A percentile compares a stretch with the other conserved stretches of the same genome.
Evolutionary conservation across 2,888 invertebrate species (phyloP).

Genomic region (Eristalis arbustorum): DNA sequence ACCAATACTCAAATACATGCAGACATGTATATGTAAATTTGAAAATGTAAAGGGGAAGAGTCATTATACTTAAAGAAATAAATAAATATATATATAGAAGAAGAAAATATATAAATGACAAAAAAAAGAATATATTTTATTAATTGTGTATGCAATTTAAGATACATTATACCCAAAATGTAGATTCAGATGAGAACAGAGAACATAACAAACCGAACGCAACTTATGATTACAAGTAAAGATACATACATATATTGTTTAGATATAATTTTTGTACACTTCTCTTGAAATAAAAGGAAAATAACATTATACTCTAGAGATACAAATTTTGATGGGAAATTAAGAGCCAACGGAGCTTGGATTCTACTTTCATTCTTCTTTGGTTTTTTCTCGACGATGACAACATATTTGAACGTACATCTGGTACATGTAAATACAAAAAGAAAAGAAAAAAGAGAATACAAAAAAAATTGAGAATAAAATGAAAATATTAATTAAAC

Average conservation of each 20-base stretch:
- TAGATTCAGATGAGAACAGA: background rate
- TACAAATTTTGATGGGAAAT: background rate
- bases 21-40: slow-evolving; percentile 4
- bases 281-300: slow-evolving; percentile 30
- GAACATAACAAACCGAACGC: slow-evolving; percentile 28
- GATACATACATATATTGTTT: slow-evolving; percentile 32
- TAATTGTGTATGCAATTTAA: slow-evolving; percentile 56
- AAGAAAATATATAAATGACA: slow-evolving; percentile 17
- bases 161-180: slow-evolving; percentile 25
- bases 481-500: slow-evolving; percentile 5
- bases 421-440: slow-evolving; percentile 46
- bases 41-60: slow-evolving; percentile 37
- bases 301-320: slow-evolving; percentile 7
- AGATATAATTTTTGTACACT: slow-evolving; percentile 69
- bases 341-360: slow-evolving; percentile 4
- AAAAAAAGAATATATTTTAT: slow-evolving; percentile 40
- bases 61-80: slow-evolving; percentile 43
- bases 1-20: slow-evolving; percentile 49
- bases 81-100: background rate
- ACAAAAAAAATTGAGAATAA: background rate
- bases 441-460: slow-evolving; percentile 18
- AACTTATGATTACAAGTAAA: slow-evolving; percentile 66
- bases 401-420: slow-evolving; percentile 31
- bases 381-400: slow-evolving; percentile 9
- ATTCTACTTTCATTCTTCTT: background rate